Evolutionary conservation across 2,888 invertebrate species (phyloP).

Genomic region (Ennomos quercinarius): DNA sequence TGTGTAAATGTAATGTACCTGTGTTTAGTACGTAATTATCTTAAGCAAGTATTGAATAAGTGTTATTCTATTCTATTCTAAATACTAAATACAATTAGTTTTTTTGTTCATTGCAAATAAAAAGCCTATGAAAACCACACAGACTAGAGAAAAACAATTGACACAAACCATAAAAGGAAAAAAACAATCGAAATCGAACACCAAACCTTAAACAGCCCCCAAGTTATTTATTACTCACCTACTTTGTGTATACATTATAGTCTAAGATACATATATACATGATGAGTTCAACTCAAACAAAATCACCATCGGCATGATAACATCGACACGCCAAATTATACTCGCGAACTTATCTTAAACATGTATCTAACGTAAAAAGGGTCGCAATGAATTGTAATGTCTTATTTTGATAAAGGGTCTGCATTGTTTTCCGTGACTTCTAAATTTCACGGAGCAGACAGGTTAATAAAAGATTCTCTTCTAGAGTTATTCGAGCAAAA

Average conservation of each 20-base stretch:
- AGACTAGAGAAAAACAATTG: no score
- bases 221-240: conserved; percentile 9
- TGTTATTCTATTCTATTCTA: no score
- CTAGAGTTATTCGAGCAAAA: conserved; percentile 32
- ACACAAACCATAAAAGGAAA: no score
- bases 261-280: no score
- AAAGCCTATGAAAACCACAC: no score
- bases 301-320: conserved; percentile 31
- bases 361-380: conserved; percentile 45
- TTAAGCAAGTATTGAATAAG: no score
- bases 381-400: conserved; percentile 43
- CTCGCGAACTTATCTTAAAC: conserved; percentile 41
- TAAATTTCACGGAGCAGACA: conserved; percentile 33
- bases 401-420: conserved; percentile 47
- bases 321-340: conserved; percentile 40
- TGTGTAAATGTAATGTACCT: no score
- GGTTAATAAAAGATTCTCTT: conserved; percentile 34
- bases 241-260: neutral
- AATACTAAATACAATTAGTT: no score
- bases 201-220: no score
- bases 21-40: no score
- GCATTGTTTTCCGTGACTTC: conserved; percentile 37
- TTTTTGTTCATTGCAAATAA: no score
- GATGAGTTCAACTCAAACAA: conserved; percentile 30
- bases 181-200: no score